A percentile compares a stretch with the other conserved stretches of the same genome.
Evolutionary conservation across 2,888 invertebrate genomes (phyloP).

Genomic region (Acleris holmiana): DNA sequence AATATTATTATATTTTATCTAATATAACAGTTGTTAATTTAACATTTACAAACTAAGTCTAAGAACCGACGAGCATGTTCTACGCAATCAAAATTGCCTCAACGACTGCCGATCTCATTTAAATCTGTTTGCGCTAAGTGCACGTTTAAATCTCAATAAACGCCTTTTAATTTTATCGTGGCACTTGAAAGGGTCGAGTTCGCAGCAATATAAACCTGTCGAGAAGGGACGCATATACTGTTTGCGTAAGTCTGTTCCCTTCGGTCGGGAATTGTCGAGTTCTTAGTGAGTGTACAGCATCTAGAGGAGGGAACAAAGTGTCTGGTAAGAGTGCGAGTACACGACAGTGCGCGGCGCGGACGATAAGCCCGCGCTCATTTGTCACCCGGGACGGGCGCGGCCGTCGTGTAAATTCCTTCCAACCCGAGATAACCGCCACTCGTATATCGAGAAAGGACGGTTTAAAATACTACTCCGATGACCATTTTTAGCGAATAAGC

Average conservation of each 20-base stretch:
- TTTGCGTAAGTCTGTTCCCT: constrained; percentile 27
- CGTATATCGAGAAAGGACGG: constrained; percentile 56
- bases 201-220: constrained; percentile 17
- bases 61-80: neutral
- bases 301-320: constrained; percentile 35
- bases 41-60: neutral
- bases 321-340: constrained; percentile 36
- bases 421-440: constrained; percentile 70
- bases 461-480: constrained; percentile 52
- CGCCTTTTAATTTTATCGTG: constrained; percentile 49
- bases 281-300: constrained; percentile 11
- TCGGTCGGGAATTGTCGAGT: neutral
- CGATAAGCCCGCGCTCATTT: constrained; percentile 79
- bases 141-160: constrained; percentile 47
- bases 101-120: constrained; percentile 57
- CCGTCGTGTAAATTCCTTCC: constrained; percentile 77
- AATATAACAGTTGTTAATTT: too few species aligned
- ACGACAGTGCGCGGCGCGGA: constrained; percentile 53
- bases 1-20: too few species aligned
- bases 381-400: constrained; percentile 72
- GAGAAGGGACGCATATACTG: constrained; percentile 11
- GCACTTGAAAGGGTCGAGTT: constrained; percentile 39
- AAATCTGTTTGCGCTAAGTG: constrained; percentile 54
- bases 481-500: constrained; percentile 34
- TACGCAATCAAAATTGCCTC: constrained; percentile 6